phyloP scores from a whole-genome alignment of 2,797 vertebrate genomes.

The Setipinna tenuifilis region DNA sequence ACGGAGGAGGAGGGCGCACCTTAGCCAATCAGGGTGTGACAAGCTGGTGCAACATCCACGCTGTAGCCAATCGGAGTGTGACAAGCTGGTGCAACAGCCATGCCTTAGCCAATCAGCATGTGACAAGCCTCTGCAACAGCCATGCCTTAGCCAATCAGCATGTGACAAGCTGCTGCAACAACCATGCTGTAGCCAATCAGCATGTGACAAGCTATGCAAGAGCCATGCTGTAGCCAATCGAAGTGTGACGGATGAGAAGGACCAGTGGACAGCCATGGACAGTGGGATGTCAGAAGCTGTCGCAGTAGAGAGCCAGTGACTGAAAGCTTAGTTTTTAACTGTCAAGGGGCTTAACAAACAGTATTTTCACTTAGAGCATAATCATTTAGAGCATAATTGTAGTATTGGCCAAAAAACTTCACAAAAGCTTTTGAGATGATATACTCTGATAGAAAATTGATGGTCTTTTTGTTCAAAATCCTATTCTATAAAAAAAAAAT shows the following conservation, averaged over 20 bases:
- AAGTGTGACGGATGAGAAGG: conserved; percentile 36
- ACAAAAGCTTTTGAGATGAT: neutral
- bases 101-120: conserved; percentile 41
- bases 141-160: conserved; percentile 41
- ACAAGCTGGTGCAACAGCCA: conserved; percentile 30
- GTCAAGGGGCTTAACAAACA: neutral
- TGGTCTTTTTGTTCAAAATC: neutral
- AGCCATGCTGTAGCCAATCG: conserved; percentile 53
- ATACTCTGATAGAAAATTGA: neutral
- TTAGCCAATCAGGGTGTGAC: conserved; percentile 45
- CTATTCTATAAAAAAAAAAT: neutral
- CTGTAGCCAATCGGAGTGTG: conserved; percentile 57
- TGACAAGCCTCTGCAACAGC: conserved; percentile 22
- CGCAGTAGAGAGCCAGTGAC: neutral
- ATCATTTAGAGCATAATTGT: neutral
- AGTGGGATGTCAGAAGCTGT: neutral
- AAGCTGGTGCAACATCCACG: conserved; percentile 42
- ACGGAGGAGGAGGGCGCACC: conserved; percentile 22
- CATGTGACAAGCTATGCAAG: conserved; percentile 39
- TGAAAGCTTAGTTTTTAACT: neutral
- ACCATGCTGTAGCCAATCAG: conserved; percentile 40
- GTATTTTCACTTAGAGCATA: neutral
- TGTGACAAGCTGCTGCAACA: conserved; percentile 22
- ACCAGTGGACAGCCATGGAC: neutral
- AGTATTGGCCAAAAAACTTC: neutral